A percentile compares a stretch with the other conserved stretches of the same genome.
Evolutionary conservation across 2,888 invertebrate species (phyloP).

Genomic region (Synanthedon formicaeformis): DNA sequence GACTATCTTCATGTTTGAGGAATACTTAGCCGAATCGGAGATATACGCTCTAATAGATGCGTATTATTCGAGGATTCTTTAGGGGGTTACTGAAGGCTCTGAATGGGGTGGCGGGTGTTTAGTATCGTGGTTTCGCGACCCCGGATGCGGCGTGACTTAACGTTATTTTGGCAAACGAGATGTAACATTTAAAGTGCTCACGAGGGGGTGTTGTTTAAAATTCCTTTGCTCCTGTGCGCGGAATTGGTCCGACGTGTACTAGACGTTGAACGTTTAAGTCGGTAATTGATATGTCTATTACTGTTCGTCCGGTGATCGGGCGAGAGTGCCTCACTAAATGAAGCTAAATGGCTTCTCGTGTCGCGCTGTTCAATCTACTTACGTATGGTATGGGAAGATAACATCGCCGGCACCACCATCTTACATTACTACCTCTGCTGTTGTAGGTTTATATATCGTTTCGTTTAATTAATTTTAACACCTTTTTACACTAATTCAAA

Average conservation of each 20-base stretch:
- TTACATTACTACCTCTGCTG: too few relatives aligned
- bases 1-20: slow-evolving; percentile 68
- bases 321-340: slow-evolving; percentile 3
- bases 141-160: slow-evolving; percentile 24
- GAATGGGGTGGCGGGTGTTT: slow-evolving; percentile 9
- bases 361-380: neutral
- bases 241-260: neutral
- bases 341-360: slow-evolving; percentile 4
- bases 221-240: neutral
- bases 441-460: too few relatives aligned
- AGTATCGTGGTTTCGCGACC: slow-evolving; percentile 27
- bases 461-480: too few relatives aligned
- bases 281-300: slow-evolving; percentile 11
- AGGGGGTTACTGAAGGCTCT: slow-evolving; percentile 34
- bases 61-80: slow-evolving; percentile 60
- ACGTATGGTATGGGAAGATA: too few relatives aligned
- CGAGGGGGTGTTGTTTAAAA: slow-evolving; percentile 3
- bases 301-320: slow-evolving; percentile 8
- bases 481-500: too few relatives aligned
- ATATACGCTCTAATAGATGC: slow-evolving; percentile 66
- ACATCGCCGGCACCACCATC: too few relatives aligned
- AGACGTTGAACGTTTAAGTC: neutral
- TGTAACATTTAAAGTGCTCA: slow-evolving; percentile 29
- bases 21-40: slow-evolving; percentile 66
- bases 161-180: slow-evolving; percentile 38